phyloP scores from a whole-genome alignment of 1,140 invertebrate genomes.

The Magallana gigas region DNA sequence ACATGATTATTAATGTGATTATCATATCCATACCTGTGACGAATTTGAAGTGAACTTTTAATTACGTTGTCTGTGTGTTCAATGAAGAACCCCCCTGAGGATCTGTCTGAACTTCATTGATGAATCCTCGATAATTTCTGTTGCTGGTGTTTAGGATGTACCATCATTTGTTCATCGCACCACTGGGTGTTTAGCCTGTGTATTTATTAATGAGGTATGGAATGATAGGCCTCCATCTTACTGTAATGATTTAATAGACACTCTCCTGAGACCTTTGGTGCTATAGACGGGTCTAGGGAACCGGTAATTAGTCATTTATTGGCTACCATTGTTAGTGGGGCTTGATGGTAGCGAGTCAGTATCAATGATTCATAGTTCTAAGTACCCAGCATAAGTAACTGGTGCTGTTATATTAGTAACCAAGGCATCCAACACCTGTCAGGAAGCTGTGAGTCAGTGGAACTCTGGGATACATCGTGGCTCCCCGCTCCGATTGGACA shows the following conservation, averaged over 20 bases:
- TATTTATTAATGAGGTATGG: background rate
- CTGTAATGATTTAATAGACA: slow-evolving; percentile 15
- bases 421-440: background rate
- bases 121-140: too few relatives aligned
- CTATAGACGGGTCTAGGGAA: background rate
- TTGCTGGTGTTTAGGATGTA: too few relatives aligned
- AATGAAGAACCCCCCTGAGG: too few relatives aligned
- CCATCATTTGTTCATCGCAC: too few relatives aligned
- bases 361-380: background rate
- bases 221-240: background rate
- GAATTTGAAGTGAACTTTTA: too few relatives aligned
- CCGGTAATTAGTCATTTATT: slow-evolving; percentile 8
- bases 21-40: too few relatives aligned
- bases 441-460: background rate
- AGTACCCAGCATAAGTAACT: too few relatives aligned
- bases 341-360: background rate
- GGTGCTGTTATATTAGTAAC: too few relatives aligned
- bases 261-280: background rate
- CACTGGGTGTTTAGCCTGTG: background rate
- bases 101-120: too few relatives aligned
- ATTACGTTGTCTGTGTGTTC: too few relatives aligned
- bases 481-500: background rate
- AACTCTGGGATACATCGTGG: background rate
- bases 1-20: too few relatives aligned
- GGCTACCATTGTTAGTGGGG: background rate